Percentiles rank a stretch among this genome's conserved stretches.
These are phyloP conservation scores for Epizoanthus ramosus DNA, from an alignment of 92 coral and sea anemone genomes.

Conservation along the genomic window DNA sequence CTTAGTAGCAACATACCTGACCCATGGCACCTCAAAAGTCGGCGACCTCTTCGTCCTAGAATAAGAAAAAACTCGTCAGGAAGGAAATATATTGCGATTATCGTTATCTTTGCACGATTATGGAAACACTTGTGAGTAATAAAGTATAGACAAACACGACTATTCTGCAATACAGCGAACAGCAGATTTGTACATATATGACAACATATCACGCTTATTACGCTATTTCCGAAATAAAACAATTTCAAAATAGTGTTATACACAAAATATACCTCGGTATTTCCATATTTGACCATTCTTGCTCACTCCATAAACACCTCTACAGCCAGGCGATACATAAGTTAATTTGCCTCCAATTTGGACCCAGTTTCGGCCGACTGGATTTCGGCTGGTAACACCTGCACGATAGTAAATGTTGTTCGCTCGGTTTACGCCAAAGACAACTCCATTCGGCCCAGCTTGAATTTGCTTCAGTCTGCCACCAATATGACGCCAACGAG, in stretches of 20 bases:
- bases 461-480: conserved; percentile 55
- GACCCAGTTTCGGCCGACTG: conserved; percentile 29
- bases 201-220: too few relatives aligned
- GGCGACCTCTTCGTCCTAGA: conserved; percentile 28
- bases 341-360: conserved; percentile 45
- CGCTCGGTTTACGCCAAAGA: conserved; percentile 31
- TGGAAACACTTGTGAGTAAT: too few relatives aligned
- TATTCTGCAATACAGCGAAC: too few relatives aligned
- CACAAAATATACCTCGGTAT: conserved; percentile 22
- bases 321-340: conserved; percentile 41
- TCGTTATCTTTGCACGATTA: not conserved
- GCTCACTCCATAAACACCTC: conserved; percentile 56
- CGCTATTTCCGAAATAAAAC: not conserved
- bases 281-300: conserved; percentile 26
- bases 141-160: too few relatives aligned
- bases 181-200: too few relatives aligned
- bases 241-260: not conserved
- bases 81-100: too few relatives aligned
- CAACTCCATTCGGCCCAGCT: conserved; percentile 50
- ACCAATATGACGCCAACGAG: conserved; percentile 38
- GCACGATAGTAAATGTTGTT: conserved; percentile 40
- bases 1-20: conserved; percentile 14
- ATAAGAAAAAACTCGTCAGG: not conserved
- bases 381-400: conserved; percentile 16
- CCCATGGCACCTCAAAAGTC: conserved; percentile 16